Evolutionary conservation across 2,888 invertebrate species (phyloP), one percentile per base, ranked within the genome.

Genomic region (Drosophila mimica): DNA sequence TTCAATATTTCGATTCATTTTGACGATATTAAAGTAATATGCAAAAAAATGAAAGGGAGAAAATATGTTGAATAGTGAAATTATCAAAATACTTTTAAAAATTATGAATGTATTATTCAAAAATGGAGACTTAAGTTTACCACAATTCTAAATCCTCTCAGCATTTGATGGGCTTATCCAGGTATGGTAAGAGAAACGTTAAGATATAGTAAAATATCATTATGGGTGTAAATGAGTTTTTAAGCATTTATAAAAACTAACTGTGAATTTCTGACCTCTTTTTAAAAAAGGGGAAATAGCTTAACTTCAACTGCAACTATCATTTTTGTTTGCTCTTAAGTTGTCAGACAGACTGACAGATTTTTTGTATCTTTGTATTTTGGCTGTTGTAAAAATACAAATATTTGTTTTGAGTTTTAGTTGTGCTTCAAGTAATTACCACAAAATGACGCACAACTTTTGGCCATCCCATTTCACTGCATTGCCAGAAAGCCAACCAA

Each of bases 401-500:
- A n/a, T 17, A 40, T 70, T 33, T 15, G 38, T 30, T 15, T 61
- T 31, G 31, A 36, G 28, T 34, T 70, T 38, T 31, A 34, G 40
- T 57, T 68, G 17, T 28, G 34, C 56, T 40, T 9, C 46, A 57
- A 31, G 60, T 79, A 79, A 79, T 79, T 79, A 62, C 80, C 65
- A 17, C 65, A 62, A 66, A 79, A 62, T 70, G 76, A 62, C 62
- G 43, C 66, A 48, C 30, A 79, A 53, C 51, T 65, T 64, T 63
- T 56, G 51, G 62, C 54, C 58, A 52, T 48, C n/a, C 17, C 28
- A 6, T 33, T 38, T 17, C 49, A 25, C 36, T 53, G 36, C 58
- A 20, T 30, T 57, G 30, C 3, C 52, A 75, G 70, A 70, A 77
- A 77, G 65, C 52, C 75, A 77, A 70, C 38, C 66, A 66, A 20